Base-by-base conservation (phyloP, 2,888 invertebrate genomes). In the Noctua janthina region DNA sequence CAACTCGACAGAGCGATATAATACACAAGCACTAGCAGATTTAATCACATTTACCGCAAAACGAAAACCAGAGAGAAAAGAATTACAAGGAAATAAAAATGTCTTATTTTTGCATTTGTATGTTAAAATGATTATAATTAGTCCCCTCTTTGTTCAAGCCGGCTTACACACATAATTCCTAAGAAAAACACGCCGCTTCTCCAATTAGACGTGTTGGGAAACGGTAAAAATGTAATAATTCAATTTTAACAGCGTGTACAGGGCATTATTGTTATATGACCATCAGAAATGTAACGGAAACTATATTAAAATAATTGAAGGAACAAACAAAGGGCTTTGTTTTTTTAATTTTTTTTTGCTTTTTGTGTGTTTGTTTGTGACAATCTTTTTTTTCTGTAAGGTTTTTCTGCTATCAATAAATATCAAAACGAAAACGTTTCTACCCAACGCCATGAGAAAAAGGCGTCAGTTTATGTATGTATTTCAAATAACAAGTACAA, bases 221-320 rank as follows among this genome's bases (percentile, higher is more conserved):
- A 89, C 89, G 89, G 87, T 89, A 85, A 86, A 86, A 83, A 76
- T 54, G 81, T 79, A 82, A 87, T 90, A 89, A 80, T 81, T 89
- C 80, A 89, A 82, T 76, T 82, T 76, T 79, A 81, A 89, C 87
- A 87, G 49, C 78, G 15, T 76, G 72, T 79, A 74, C 70, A 17
- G 73, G 72, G 64, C 78, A 85, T 79, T 84, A 86, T 81, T 80
- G 76, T 85, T 76, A 46, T 74, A 79, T 49, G 67, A 73, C 54
- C 79, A 83, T 76, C 81, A 79, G 49, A 82, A 83, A 78, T 87
- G 79, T 86, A 83, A 82, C 81, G 82, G 82, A 84, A 75, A 76
- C 54, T 79, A 80, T 67, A 79, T 82, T 75, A 73, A 78, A 84
- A 70, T 74, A 78, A 84, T 62, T 72, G 11, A 54, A 43, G 46